Percentiles rank a stretch among this genome's conserved stretches.
phyloP scores from a whole-genome alignment of 2,888 invertebrate genomes.

The Rotaria socialis region DNA sequence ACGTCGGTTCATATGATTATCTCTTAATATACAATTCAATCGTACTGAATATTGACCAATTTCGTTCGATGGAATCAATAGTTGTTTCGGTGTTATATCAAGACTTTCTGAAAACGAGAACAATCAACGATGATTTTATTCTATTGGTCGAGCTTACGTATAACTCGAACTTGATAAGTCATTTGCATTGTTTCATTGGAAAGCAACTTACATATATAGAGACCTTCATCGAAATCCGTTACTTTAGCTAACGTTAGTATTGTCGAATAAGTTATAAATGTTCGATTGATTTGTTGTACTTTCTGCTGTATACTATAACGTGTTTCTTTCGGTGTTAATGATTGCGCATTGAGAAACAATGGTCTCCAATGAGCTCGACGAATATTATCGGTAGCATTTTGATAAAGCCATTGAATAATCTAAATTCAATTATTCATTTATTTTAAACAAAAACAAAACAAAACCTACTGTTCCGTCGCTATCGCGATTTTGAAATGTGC shows the following conservation, averaged over 20 bases:
- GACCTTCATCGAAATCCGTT: neutral
- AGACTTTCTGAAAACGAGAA: neutral
- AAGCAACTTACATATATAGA: conserved; percentile 20
- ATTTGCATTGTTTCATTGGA: neutral
- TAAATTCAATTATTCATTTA: neutral
- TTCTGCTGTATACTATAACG: conserved; percentile 34
- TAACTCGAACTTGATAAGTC: conserved; percentile 10
- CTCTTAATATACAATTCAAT: neutral
- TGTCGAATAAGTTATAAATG: neutral
- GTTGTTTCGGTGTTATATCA: neutral
- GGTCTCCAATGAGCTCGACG: neutral
- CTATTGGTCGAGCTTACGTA: neutral
- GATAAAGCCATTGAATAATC: conserved; percentile 32
- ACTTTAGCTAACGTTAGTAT: neutral
- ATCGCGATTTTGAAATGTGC: neutral
- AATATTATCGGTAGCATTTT: neutral
- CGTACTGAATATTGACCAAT: neutral
- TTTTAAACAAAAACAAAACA: neutral
- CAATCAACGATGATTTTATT: neutral
- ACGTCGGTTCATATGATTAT: neutral
- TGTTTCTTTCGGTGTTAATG: neutral
- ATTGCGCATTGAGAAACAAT: conserved; percentile 18
- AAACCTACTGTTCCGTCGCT: neutral
- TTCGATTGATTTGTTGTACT: neutral
- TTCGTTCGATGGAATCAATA: neutral